These are phyloP conservation scores for Falco berigora DNA, from an alignment of 2,797 vertebrate genomes.

Conservation along the genomic window DNA sequence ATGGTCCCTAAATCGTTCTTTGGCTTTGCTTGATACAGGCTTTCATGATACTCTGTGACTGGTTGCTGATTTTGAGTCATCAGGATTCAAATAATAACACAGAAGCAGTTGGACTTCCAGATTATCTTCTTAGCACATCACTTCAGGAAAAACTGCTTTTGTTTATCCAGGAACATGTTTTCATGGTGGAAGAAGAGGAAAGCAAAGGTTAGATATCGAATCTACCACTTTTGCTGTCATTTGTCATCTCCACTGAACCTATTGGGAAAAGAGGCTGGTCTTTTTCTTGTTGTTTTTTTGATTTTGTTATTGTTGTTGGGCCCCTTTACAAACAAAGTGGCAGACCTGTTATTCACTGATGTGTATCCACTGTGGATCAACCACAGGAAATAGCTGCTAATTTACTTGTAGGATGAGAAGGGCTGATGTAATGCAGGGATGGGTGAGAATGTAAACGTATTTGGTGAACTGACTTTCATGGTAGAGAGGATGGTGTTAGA, in stretches of 20 bases:
- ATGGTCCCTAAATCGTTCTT: neutral
- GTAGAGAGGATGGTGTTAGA: neutral
- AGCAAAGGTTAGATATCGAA: slow-evolving; percentile 59
- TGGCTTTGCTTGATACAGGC: slow-evolving; percentile 70
- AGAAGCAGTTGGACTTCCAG: slow-evolving; percentile 58
- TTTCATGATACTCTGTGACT: slow-evolving; percentile 84
- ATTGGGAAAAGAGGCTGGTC: neutral
- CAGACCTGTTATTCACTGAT: neutral
- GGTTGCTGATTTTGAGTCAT: slow-evolving; percentile 83
- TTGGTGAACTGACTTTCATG: neutral
- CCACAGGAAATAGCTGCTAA: neutral
- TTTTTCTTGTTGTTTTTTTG: neutral
- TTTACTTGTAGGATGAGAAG: neutral
- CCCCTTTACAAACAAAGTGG: neutral
- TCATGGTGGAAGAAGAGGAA: slow-evolving; percentile 70
- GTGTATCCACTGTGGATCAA: neutral
- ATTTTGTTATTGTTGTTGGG: neutral
- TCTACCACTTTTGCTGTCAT: neutral
- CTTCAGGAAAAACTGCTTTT: slow-evolving; percentile 83
- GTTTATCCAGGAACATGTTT: slow-evolving; percentile 79
- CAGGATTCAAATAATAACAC: slow-evolving; percentile 75
- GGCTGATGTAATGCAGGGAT: neutral
- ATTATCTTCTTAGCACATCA: slow-evolving; percentile 77
- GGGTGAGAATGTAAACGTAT: neutral
- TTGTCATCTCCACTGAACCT: neutral